phyloP scores from a whole-genome alignment of 2,888 invertebrate genomes.

The Calliopum simillimum region DNA sequence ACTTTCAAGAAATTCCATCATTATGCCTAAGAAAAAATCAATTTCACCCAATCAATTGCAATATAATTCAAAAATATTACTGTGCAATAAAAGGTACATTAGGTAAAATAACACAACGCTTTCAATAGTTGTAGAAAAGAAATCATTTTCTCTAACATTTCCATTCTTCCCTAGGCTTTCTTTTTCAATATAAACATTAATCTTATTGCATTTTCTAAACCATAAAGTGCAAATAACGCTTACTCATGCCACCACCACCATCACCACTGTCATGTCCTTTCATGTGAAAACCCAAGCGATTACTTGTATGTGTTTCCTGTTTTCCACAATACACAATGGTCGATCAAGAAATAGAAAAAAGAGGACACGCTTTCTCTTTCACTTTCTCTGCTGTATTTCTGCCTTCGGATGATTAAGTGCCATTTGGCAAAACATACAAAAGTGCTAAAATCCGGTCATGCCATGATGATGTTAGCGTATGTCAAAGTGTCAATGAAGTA shows the following conservation, averaged over 20 bases:
- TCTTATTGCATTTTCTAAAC: conserved; percentile 57
- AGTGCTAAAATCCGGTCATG: conserved; percentile 66
- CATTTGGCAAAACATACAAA: conserved; percentile 58
- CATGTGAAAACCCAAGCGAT: conserved; percentile 66
- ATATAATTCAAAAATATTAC: no score
- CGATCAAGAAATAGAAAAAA: no score
- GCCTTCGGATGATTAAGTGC: conserved; percentile 64
- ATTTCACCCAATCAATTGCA: no score
- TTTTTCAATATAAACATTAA: conserved; percentile 60
- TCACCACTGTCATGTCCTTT: conserved; percentile 58
- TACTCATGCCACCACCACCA: background rate
- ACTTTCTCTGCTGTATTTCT: conserved; percentile 51
- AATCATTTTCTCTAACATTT: no score
- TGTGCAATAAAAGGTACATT: no score
- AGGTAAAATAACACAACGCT: no score
- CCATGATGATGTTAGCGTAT: conserved; percentile 50
- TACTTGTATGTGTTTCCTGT: conserved; percentile 63
- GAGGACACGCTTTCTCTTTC: background rate
- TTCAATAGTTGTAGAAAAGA: no score
- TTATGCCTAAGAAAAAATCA: no score
- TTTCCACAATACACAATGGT: conserved; percentile 49
- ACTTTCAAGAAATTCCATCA: no score
- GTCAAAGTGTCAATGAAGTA: conserved; percentile 65
- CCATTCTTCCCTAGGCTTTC: background rate
- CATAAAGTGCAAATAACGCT: background rate